Base-by-base conservation (phyloP, 2,113 vertebrate genomes). In the Calyptommatus sinebrachiatus region DNA sequence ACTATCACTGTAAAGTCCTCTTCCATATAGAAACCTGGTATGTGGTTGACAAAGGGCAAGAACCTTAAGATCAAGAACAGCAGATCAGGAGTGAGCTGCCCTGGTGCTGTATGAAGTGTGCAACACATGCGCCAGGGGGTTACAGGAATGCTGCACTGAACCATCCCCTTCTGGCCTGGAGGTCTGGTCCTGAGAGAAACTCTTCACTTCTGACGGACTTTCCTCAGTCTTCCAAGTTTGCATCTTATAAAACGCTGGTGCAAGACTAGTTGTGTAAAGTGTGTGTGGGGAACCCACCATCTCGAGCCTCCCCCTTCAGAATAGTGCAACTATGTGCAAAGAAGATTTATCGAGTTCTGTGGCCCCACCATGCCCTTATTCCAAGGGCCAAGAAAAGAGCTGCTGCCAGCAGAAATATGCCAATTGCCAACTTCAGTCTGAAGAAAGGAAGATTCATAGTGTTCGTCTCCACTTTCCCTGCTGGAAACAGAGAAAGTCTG, bases 171-270 rank as follows among this genome's bases (percentile, higher is more conserved):
- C n/a, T 41, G 28, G 7, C 3, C 5, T 12, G 69, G 35, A 68
- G 46, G 21, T 16, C 74, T 66, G n/a, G 60, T 48, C n/a, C 69
- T 68, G 71, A 73, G 28, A 78, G 76, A 20, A 31, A 26, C 50
- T 46, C 73, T 72, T 28, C 63, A 10, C 28, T 67, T 82, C 41
- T 60, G 26, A 73, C 2, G 18, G 46, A 24, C 46, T 2, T 4
- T 41, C 29, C 61, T 26, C 74, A 18, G 53, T 57, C 53, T 18
- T 57, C 53, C 53, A 57, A 18, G 53, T 21, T 28, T 45, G 24
- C 50, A 78, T 48, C 71, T 69, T 50, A n/a, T 29, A 61, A 78
- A 78, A 78, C 26, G 53, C 67, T 81, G 79, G 66, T 76, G 66
- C 73, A 70, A 81, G 72, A 75, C 41, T 70, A 28, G 53, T 65